Evolutionary conservation across 2,797 vertebrate genomes (phyloP).

Genomic region (Paramormyrops hopkinsi): DNA sequence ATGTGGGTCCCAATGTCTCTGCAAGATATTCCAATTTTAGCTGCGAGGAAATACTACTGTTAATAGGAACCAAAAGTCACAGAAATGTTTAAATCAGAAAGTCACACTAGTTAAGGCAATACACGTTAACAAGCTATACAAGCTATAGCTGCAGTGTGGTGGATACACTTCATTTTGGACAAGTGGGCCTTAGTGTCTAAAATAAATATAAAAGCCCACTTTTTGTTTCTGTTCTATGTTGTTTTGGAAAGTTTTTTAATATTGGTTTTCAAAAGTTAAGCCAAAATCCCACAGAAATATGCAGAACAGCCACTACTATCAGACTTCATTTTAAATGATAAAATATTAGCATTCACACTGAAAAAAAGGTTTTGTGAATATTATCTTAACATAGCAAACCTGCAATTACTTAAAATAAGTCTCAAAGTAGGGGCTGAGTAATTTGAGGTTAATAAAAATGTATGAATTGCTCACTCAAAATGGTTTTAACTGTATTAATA

Average conservation of each 20-base stretch:
- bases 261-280: neutral
- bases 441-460: constrained; percentile 11
- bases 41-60: neutral
- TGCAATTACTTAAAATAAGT: neutral
- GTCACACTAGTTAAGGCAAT: neutral
- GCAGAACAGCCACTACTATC: neutral
- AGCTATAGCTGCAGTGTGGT: neutral
- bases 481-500: neutral
- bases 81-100: neutral
- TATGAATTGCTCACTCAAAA: neutral
- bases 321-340: neutral
- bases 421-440: neutral
- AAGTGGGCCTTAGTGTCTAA: neutral
- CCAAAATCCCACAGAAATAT: neutral
- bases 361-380: neutral
- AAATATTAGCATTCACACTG: neutral
- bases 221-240: neutral
- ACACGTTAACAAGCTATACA: neutral
- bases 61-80: neutral
- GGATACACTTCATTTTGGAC: neutral
- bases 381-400: neutral
- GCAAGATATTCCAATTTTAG: neutral
- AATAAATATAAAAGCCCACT: neutral
- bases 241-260: neutral
- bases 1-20: neutral